Conservation (phyloP, 2,888 invertebrate genomes). For the Dendrolimus houi region DNA sequence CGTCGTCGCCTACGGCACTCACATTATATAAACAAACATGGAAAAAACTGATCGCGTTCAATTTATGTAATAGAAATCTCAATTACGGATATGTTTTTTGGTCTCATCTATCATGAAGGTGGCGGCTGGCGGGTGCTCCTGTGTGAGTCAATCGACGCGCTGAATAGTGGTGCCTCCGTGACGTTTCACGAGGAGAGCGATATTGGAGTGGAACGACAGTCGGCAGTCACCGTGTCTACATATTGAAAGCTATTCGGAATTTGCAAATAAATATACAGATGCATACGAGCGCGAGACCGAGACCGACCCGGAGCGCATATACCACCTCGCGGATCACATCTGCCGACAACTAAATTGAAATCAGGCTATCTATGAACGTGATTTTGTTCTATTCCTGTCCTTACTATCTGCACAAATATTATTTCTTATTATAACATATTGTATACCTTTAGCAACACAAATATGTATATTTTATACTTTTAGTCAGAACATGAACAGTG, state of each 20-base stretch:
- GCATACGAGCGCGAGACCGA: conserved; percentile 35
- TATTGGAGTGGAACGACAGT: conserved; percentile 72
- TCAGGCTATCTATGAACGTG: conserved; percentile 44
- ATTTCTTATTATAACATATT: too few relatives aligned
- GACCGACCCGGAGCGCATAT: conserved; percentile 20
- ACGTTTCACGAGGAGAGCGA: conserved; percentile 59
- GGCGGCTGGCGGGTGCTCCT: conserved; percentile 45
- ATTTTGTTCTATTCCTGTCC: conserved; percentile 33
- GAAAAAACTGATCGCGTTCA: conserved; percentile 63
- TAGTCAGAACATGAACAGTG: too few relatives aligned
- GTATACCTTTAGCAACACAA: too few relatives aligned
- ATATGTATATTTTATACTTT: too few relatives aligned
- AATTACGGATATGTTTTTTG: conserved; percentile 73
- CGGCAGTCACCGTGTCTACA: conserved; percentile 66
- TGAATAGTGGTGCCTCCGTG: conserved; percentile 59
- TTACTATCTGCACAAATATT: conserved; percentile 4
- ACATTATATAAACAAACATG: conserved; percentile 71
- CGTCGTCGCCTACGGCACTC: conserved; percentile 46
- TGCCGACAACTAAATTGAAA: conserved; percentile 52
- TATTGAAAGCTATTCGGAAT: conserved; percentile 73
- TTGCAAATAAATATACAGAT: conserved; percentile 72
- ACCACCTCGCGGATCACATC: conserved; percentile 47
- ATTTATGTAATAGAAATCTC: conserved; percentile 73
- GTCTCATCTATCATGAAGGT: conserved; percentile 63
- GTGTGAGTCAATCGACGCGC: conserved; percentile 60